Evolutionary conservation across 1,140 invertebrate species (phyloP), one percentile per base, ranked within the genome.

Genomic region (Phymastichus coffea): DNA sequence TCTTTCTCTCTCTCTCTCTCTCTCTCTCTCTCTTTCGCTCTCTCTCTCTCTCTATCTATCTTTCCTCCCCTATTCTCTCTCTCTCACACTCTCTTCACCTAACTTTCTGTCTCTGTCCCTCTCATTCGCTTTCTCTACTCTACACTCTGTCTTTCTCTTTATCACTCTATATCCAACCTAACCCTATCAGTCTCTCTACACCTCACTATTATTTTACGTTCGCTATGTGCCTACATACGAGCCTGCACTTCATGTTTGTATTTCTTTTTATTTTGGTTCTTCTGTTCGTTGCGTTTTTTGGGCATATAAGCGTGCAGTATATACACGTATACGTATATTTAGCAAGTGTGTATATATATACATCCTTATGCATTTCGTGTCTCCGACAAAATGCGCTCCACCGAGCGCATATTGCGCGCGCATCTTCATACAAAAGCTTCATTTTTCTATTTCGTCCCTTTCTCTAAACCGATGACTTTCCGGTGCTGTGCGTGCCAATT

Each of bases 201-300:
- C 6, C n/a, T 14, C 44, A 9, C 14, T 44, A 20, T 22, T 30
- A 4, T 26, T 43, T 6, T 43, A 3, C 33, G 28, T 43, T 20
- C 17, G n/a, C 22, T 43, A 3, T 37, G 35, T 37, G 33, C 44
- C 20, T 20, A 20, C n/a, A 15, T 51, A 35, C 20, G n/a, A 58
- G 56, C 56, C 47, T 58, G 56, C 56, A 58, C 28, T 59, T 52
- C 17, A 15, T 54, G 40, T 35, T 49, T 58, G 37, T 59, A 7
- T 56, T 37, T 56, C 30, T 33, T 51, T 59, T 59, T n/a, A n/a
- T n/a, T n/a, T n/a, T n/a, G n/a, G n/a, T n/a, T n/a, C n/a, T n/a
- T n/a, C n/a, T n/a, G n/a, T n/a, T n/a, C n/a, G n/a, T n/a, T n/a
- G 41, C 30, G 30, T n/a, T n/a, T n/a, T n/a, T 38, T 58, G 28